Conservation (phyloP, 2,888 invertebrate genomes). For the Cephalotes varians region DNA sequence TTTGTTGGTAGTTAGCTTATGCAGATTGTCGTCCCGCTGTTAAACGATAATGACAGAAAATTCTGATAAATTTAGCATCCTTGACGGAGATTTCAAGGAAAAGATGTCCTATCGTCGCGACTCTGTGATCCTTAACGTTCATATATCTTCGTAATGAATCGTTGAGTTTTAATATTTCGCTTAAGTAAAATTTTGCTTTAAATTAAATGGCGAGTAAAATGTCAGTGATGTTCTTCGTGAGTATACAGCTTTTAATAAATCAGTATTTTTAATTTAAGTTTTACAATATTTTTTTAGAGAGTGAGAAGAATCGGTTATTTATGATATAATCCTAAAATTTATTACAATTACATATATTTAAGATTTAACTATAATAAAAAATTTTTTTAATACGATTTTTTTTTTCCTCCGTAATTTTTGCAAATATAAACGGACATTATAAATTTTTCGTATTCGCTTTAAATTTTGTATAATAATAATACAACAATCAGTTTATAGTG, state of each 20-base stretch:
- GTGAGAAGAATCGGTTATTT: background rate
- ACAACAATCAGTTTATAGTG: background rate
- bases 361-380: too few species aligned
- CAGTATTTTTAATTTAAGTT: background rate
- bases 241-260: background rate
- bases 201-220: constrained; percentile 12
- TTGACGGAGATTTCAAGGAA: background rate
- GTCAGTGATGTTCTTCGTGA: background rate
- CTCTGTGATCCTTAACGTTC: background rate
- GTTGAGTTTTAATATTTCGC: constrained; percentile 18
- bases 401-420: background rate
- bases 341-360: too few species aligned
- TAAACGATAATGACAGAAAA: constrained; percentile 27
- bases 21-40: background rate
- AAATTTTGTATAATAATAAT: background rate
- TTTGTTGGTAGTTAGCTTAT: constrained; percentile 21
- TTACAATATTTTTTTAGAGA: background rate
- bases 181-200: constrained; percentile 4
- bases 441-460: background rate
- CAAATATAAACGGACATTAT: too few species aligned
- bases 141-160: constrained; percentile 6
- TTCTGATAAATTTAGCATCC: constrained; percentile 3
- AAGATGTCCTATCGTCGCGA: background rate
- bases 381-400: background rate
- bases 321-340: background rate